phyloP scores from a whole-genome alignment of 2,113 vertebrate species.

The Anguilla rostrata region DNA sequence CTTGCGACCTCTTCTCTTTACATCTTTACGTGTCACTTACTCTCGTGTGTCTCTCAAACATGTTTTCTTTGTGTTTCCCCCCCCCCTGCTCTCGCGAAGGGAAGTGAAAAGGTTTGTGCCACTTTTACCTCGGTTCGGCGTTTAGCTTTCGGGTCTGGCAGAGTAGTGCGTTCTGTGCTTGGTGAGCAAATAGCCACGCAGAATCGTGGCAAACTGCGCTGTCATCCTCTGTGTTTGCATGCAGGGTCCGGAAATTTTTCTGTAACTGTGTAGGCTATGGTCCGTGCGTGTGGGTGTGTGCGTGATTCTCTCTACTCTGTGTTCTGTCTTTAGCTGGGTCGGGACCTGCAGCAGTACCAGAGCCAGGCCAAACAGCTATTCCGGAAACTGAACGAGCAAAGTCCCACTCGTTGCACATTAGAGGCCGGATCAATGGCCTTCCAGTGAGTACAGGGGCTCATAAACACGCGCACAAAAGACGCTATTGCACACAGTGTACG shows the following conservation, averaged over 20 bases:
- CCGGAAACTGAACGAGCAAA: conserved; percentile 94
- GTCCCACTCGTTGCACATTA: conserved; percentile 90
- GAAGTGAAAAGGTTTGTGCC: conserved; percentile 76
- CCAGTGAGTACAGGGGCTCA: conserved; percentile 79
- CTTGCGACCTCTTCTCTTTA: conserved; percentile 17
- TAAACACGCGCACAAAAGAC: background rate
- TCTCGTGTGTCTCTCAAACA: conserved; percentile 33
- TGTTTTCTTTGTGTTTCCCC: conserved; percentile 9
- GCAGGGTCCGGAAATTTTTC: background rate
- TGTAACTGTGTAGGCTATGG: conserved; percentile 21
- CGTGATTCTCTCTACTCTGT: background rate
- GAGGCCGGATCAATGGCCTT: conserved; percentile 93
- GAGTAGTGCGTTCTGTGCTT: background rate
- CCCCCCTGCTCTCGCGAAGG: conserved; percentile 67
- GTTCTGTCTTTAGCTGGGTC: conserved; percentile 77
- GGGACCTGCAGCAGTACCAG: conserved; percentile 96
- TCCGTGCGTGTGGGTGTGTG: background rate
- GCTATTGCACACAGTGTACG: background rate
- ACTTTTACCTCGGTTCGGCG: background rate
- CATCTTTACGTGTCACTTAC: conserved; percentile 54
- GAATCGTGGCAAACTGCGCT: background rate
- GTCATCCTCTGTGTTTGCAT: background rate
- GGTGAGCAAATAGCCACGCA: background rate
- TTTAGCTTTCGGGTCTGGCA: background rate
- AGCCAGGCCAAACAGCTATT: conserved; percentile 97